Conservation (phyloP, 2,797 vertebrate genomes). For the Cyprinella venusta region DNA sequence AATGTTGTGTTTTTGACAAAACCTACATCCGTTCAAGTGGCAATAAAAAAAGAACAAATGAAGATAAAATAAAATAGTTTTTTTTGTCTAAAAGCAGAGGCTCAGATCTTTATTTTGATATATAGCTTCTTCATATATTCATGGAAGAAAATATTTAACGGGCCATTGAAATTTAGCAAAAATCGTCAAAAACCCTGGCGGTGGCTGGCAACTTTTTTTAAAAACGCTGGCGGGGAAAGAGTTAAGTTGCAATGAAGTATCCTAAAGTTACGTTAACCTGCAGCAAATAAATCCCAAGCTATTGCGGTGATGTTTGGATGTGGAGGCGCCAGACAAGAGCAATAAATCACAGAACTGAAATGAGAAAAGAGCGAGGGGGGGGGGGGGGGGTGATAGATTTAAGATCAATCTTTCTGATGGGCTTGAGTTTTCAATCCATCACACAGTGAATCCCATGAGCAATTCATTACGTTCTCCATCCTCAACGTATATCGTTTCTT, state of each 20-base stretch:
- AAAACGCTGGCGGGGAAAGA: too few species aligned
- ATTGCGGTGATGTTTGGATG: not conserved
- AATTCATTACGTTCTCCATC: constrained; percentile 19
- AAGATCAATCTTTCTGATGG: constrained; percentile 37
- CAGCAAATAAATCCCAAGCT: not conserved
- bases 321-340: constrained; percentile 35
- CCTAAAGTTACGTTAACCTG: not conserved
- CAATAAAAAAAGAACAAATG: too few species aligned
- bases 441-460: constrained; percentile 8
- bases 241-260: not conserved
- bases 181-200: too few species aligned
- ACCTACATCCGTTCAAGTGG: too few species aligned
- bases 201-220: too few species aligned
- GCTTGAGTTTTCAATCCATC: constrained; percentile 5
- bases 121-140: too few species aligned
- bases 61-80: too few species aligned
- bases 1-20: too few species aligned
- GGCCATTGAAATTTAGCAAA: too few species aligned
- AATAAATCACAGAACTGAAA: constrained; percentile 52
- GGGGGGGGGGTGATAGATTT: constrained; percentile 1
- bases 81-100: too few species aligned
- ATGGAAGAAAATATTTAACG: too few species aligned
- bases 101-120: too few species aligned
- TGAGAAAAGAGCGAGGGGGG: constrained; percentile 14
- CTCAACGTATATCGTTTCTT: not conserved